These are phyloP conservation scores for Apamea sordens DNA, from an alignment of 2,888 invertebrate genomes.

Conservation along the genomic window DNA sequence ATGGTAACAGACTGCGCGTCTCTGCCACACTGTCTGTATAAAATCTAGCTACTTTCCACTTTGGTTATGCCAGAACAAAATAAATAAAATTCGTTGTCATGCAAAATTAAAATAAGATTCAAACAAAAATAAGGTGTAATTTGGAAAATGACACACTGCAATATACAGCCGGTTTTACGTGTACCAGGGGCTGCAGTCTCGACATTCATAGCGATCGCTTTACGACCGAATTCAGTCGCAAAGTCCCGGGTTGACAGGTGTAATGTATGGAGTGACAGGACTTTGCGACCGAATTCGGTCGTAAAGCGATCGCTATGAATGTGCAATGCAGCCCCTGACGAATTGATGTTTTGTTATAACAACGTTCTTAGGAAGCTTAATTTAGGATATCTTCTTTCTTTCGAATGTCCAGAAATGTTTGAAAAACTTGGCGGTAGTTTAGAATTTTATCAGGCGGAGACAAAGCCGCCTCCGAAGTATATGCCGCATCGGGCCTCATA, in stretches of 20 bases:
- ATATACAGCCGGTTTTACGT: background rate
- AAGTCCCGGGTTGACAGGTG: too few species aligned
- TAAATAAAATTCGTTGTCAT: background rate
- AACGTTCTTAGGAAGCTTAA: background rate
- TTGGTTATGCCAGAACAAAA: background rate
- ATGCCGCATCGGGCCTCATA: background rate
- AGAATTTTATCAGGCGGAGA: background rate
- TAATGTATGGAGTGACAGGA: too few species aligned
- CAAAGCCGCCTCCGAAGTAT: background rate
- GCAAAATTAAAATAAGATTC: background rate
- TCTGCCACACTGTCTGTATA: too few species aligned
- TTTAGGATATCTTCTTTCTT: background rate
- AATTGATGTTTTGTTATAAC: background rate
- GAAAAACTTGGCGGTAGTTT: background rate
- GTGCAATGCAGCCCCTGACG: too few species aligned
- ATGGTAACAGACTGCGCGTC: background rate
- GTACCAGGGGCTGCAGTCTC: background rate
- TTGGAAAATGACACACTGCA: background rate
- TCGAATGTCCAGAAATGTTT: background rate
- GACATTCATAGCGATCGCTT: too few species aligned
- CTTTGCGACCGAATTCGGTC: too few species aligned
- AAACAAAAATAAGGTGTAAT: background rate
- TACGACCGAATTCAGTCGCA: too few species aligned
- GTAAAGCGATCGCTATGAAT: too few species aligned
- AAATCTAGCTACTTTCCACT: background rate